Percentiles rank a stretch among this genome's conserved stretches.
phyloP scores from a whole-genome alignment of 2,113 vertebrate genomes.

The Phasianus colchicus region DNA sequence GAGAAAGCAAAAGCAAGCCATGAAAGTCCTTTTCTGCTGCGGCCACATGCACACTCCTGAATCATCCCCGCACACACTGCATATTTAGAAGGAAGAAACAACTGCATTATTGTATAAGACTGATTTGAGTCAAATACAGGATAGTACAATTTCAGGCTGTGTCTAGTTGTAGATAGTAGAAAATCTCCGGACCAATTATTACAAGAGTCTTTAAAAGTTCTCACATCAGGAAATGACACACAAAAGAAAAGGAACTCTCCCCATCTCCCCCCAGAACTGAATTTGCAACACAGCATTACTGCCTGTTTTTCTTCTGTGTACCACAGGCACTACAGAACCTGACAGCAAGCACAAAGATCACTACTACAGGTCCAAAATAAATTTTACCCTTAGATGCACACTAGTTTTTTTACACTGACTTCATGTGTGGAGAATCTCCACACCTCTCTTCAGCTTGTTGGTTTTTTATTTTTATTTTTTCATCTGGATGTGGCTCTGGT shows the following conservation, averaged over 20 bases:
- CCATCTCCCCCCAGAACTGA: background rate
- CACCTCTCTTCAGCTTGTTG: background rate
- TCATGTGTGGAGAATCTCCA: background rate
- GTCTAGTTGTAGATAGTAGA: background rate
- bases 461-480: background rate
- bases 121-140: background rate
- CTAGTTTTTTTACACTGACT: background rate
- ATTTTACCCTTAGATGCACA: background rate
- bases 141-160: background rate
- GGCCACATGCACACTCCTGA: background rate
- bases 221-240: background rate
- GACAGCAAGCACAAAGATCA: background rate
- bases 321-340: background rate
- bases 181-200: background rate
- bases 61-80: background rate
- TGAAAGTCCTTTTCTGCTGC: background rate
- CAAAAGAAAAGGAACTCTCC: background rate
- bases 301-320: background rate
- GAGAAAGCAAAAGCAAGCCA: constrained; percentile 60
- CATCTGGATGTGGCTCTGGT: too few species aligned
- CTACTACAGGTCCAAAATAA: background rate
- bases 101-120: background rate
- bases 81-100: background rate
- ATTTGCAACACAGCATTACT: background rate
- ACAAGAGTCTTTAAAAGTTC: background rate